A percentile compares a stretch with the other conserved stretches of the same genome.
These are phyloP conservation scores for Phyllotis vaccarum DNA, from an alignment of 2,797 vertebrate species.

Conservation along the genomic window DNA sequence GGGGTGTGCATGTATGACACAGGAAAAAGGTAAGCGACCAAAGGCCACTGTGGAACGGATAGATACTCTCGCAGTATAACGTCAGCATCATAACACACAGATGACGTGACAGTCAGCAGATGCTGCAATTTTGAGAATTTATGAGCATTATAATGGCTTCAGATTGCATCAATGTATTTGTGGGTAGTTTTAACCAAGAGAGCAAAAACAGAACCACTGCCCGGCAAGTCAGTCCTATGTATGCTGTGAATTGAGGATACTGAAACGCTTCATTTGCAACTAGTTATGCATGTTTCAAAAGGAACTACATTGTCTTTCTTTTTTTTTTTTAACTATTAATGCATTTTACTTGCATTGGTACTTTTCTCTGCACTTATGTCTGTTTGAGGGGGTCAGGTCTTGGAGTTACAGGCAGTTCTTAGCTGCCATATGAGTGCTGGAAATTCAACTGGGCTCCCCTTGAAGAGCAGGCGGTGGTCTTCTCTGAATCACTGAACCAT, in stretches of 20 bases:
- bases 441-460: no score
- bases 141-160: neutral
- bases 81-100: neutral
- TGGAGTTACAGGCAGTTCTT: no score
- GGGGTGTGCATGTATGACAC: neutral
- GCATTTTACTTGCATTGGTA: no score
- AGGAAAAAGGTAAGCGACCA: neutral
- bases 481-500: no score
- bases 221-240: neutral
- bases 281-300: neutral
- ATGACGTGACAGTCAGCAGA: no score
- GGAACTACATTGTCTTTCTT: neutral
- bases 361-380: no score
- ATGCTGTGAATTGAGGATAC: neutral
- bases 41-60: neutral
- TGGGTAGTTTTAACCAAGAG: neutral
- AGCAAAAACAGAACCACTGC: neutral
- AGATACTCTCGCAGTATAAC: neutral
- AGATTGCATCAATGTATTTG: neutral
- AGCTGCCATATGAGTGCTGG: no score
- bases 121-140: neutral
- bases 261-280: neutral
- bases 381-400: no score
- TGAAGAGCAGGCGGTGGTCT: no score
- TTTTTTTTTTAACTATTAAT: no score